Conservation (phyloP, 1,140 invertebrate genomes). For the Euwallacea similis region DNA sequence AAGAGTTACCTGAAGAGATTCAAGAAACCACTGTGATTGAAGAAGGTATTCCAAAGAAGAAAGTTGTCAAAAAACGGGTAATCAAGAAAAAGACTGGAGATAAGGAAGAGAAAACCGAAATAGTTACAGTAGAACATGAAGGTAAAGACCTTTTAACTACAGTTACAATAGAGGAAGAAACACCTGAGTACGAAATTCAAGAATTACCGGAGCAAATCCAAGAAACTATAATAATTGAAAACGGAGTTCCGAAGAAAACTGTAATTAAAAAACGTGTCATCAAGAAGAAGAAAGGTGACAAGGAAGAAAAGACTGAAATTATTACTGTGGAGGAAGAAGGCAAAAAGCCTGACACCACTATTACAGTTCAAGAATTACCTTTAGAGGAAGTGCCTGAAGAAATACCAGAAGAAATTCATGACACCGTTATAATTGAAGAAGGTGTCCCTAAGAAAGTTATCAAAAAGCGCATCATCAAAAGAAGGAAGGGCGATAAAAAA, state of each 20-base stretch:
- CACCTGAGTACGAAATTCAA: slow-evolving; percentile 39
- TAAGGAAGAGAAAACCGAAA: slow-evolving; percentile 50
- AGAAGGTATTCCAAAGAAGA: slow-evolving; percentile 36
- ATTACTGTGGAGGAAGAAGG: slow-evolving; percentile 49
- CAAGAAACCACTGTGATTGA: slow-evolving; percentile 34
- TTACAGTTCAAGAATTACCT: slow-evolving; percentile 44
- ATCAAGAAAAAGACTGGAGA: slow-evolving; percentile 49
- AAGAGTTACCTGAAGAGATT: slow-evolving; percentile 47
- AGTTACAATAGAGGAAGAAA: slow-evolving; percentile 47
- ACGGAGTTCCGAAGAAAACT: slow-evolving; percentile 38
- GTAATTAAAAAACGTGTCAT: slow-evolving; percentile 36
- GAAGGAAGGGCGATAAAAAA: slow-evolving; percentile 36
- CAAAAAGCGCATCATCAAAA: slow-evolving; percentile 42
- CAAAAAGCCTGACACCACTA: slow-evolving; percentile 48
- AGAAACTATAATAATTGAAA: slow-evolving; percentile 33
- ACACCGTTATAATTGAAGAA: slow-evolving; percentile 49
- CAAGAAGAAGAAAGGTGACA: slow-evolving; percentile 48
- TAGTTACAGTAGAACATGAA: slow-evolving; percentile 51
- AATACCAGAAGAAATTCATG: slow-evolving; percentile 41
- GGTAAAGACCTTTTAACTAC: slow-evolving; percentile 52
- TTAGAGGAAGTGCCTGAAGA: slow-evolving; percentile 49
- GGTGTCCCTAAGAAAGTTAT: slow-evolving; percentile 45
- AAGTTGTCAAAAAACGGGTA: slow-evolving; percentile 34
- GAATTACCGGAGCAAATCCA: slow-evolving; percentile 49
- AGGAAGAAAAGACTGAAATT: slow-evolving; percentile 51